These are phyloP conservation scores for Theristicus caerulescens DNA, from an alignment of 2,113 vertebrate genomes.

Conservation along the genomic window DNA sequence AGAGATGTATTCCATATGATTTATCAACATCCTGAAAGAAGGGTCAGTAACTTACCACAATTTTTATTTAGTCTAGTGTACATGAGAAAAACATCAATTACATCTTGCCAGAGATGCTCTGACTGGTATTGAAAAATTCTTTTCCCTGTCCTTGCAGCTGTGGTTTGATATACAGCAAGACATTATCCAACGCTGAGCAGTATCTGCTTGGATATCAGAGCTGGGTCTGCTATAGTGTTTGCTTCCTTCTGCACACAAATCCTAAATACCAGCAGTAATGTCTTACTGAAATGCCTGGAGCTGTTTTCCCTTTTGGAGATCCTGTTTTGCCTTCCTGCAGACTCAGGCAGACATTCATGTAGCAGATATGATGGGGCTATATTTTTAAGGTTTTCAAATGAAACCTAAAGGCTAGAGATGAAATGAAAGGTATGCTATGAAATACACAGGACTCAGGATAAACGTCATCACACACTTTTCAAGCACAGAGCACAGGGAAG, in stretches of 20 bases:
- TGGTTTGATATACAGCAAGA: background rate
- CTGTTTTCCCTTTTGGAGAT: background rate
- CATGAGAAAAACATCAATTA: background rate
- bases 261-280: background rate
- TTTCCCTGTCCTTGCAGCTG: background rate
- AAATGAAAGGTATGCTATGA: background rate
- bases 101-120: background rate
- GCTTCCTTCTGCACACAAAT: background rate
- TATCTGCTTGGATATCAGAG: background rate
- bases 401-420: background rate
- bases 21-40: background rate
- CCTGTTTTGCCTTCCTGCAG: background rate
- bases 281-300: background rate
- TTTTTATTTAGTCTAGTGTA: background rate
- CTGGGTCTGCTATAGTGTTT: background rate
- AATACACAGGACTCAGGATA: background rate
- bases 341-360: background rate
- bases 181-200: background rate
- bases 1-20: background rate
- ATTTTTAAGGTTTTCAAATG: background rate
- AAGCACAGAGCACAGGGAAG: background rate
- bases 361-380: background rate
- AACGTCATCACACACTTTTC: background rate
- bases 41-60: background rate
- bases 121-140: background rate